These are phyloP conservation scores for Sericinus montela DNA, from an alignment of 2,888 invertebrate species.

Conservation along the genomic window DNA sequence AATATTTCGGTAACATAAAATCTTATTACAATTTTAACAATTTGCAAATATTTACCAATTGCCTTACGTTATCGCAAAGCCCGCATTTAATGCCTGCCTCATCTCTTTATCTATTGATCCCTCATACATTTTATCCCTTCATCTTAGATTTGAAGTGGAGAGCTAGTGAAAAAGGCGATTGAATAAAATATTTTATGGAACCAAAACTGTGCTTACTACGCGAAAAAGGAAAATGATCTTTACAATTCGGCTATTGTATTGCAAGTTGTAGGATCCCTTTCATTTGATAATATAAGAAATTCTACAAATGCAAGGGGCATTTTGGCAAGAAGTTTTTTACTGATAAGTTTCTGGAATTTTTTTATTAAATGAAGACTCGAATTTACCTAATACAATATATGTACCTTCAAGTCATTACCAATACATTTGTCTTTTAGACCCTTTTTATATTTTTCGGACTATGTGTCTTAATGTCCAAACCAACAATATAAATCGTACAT, in stretches of 20 bases:
- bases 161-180: constrained; percentile 67
- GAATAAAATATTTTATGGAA: constrained; percentile 75
- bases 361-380: too few relatives aligned
- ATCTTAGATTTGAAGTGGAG: constrained; percentile 58
- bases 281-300: constrained; percentile 67
- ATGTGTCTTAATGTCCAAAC: too few relatives aligned
- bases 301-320: neutral
- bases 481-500: too few relatives aligned
- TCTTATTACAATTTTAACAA: neutral
- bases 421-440: too few relatives aligned
- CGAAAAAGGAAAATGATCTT: constrained; percentile 73
- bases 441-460: too few relatives aligned
- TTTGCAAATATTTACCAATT: constrained; percentile 19
- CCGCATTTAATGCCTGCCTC: constrained; percentile 33
- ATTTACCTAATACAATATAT: too few relatives aligned
- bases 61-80: constrained; percentile 25
- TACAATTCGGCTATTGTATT: constrained; percentile 72
- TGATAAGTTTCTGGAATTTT: too few relatives aligned
- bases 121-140: constrained; percentile 60
- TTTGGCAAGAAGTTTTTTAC: neutral
- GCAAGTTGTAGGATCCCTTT: constrained; percentile 71
- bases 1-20: neutral
- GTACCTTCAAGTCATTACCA: too few relatives aligned
- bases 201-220: constrained; percentile 67
- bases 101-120: constrained; percentile 44